phyloP scores from a whole-genome alignment of 1,140 invertebrate genomes.

The Spodoptera frugiperda region DNA sequence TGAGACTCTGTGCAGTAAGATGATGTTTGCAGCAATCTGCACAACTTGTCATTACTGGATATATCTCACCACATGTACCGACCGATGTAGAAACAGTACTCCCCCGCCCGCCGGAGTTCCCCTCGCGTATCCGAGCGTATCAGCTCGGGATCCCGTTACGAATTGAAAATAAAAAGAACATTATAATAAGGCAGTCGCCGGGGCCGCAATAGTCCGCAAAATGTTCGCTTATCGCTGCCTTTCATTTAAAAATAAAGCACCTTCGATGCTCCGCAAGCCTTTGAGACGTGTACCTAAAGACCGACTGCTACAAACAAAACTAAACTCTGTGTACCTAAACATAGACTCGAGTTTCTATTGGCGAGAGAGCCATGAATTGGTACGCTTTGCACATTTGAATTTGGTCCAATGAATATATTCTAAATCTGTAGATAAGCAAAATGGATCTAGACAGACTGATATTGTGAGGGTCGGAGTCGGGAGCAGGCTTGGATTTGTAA shows the following conservation, averaged over 20 bases:
- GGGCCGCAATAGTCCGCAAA: conserved; percentile 45
- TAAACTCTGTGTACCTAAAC: background rate
- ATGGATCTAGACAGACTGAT: conserved; percentile 43
- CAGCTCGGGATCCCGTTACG: conserved; percentile 11
- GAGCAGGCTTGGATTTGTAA: conserved; percentile 23
- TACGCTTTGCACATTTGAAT: conserved; percentile 45
- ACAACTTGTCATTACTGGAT: no score
- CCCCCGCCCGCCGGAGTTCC: background rate
- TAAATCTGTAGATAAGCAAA: conserved; percentile 48
- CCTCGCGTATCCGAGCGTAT: conserved; percentile 16
- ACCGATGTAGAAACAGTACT: background rate
- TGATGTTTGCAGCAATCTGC: no score
- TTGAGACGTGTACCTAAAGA: conserved; percentile 33
- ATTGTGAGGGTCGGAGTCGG: conserved; percentile 33
- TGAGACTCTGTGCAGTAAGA: no score
- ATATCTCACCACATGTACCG: no score
- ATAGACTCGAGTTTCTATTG: conserved; percentile 15
- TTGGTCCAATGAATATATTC: conserved; percentile 49
- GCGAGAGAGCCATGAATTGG: background rate
- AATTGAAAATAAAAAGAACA: conserved; percentile 48
- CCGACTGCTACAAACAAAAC: background rate
- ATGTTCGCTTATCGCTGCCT: conserved; percentile 42
- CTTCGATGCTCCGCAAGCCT: conserved; percentile 31
- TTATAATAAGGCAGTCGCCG: conserved; percentile 34
- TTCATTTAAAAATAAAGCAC: conserved; percentile 50